Evolutionary conservation across 2,888 invertebrate genomes (phyloP).

Genomic region (Merodon equestris): DNA sequence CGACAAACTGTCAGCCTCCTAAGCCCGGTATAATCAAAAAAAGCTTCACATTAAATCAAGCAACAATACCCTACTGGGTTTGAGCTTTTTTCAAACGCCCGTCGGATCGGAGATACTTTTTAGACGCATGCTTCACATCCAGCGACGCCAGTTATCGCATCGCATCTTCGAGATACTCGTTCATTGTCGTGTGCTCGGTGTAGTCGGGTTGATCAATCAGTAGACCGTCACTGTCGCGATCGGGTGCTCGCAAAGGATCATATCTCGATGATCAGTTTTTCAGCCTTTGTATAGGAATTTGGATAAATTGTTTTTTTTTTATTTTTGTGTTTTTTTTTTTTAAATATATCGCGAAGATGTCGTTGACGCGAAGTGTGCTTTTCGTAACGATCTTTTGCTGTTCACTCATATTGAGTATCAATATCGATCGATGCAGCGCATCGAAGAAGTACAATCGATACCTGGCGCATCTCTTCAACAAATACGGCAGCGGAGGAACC

Average conservation of each 20-base stretch:
- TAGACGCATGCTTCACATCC: constrained; percentile 26
- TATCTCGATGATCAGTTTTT: constrained; percentile 10
- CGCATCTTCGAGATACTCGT: constrained; percentile 46
- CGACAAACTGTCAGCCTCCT: constrained; percentile 48
- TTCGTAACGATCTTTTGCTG: constrained; percentile 34
- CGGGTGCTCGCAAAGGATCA: constrained; percentile 38
- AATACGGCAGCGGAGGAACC: constrained; percentile 77
- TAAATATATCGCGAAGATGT: constrained; percentile 35
- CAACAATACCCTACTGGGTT: constrained; percentile 43
- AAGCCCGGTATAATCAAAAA: constrained; percentile 39
- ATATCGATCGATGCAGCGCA: constrained; percentile 49
- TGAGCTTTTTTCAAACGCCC: constrained; percentile 44
- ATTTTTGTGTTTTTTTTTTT: neutral
- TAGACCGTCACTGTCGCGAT: constrained; percentile 28
- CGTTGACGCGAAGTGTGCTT: constrained; percentile 18
- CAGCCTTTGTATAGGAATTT: neutral
- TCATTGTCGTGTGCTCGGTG: constrained; percentile 47
- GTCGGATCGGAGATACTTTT: constrained; percentile 14
- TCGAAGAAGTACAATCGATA: constrained; percentile 77
- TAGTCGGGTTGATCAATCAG: constrained; percentile 32
- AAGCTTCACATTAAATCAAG: constrained; percentile 35
- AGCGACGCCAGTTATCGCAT: constrained; percentile 22
- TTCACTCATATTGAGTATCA: constrained; percentile 20
- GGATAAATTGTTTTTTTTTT: constrained; percentile 2
- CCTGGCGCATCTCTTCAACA: constrained; percentile 77